phyloP scores from a whole-genome alignment of 2,797 vertebrate genomes.

The Acestrorhynchus altus region DNA sequence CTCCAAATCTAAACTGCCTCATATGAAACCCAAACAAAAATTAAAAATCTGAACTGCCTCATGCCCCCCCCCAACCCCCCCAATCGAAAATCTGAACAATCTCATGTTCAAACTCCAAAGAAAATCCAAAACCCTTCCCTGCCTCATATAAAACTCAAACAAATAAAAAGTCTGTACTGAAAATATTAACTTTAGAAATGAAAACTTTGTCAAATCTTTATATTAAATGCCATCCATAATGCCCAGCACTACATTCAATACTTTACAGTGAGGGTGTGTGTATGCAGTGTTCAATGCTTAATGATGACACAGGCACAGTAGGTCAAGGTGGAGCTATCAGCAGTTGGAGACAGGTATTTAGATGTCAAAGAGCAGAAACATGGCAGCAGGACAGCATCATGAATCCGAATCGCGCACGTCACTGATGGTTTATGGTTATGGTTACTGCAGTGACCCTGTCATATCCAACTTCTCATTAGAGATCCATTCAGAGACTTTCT shows the following conservation, averaged over 20 bases:
- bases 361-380: conserved; percentile 36
- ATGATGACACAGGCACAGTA: conserved; percentile 2
- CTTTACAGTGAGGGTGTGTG: background rate
- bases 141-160: too few species aligned
- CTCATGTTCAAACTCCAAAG: too few species aligned
- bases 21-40: too few species aligned
- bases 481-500: too few species aligned
- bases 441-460: conserved; percentile 22
- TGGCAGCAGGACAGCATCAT: conserved; percentile 48
- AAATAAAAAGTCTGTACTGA: too few species aligned
- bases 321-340: conserved; percentile 22
- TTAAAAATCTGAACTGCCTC: too few species aligned
- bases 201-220: too few species aligned
- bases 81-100: too few species aligned
- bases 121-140: too few species aligned
- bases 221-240: background rate
- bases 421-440: conserved; percentile 63
- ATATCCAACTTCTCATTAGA: too few species aligned
- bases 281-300: conserved; percentile 15
- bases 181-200: too few species aligned
- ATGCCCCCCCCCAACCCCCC: too few species aligned
- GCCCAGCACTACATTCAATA: background rate
- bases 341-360: conserved; percentile 17
- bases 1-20: conserved; percentile 1
- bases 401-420: conserved; percentile 60